These are phyloP conservation scores for Caenorhabditis zanzibari DNA, from an alignment of 2,888 invertebrate species.

Conservation along the genomic window DNA sequence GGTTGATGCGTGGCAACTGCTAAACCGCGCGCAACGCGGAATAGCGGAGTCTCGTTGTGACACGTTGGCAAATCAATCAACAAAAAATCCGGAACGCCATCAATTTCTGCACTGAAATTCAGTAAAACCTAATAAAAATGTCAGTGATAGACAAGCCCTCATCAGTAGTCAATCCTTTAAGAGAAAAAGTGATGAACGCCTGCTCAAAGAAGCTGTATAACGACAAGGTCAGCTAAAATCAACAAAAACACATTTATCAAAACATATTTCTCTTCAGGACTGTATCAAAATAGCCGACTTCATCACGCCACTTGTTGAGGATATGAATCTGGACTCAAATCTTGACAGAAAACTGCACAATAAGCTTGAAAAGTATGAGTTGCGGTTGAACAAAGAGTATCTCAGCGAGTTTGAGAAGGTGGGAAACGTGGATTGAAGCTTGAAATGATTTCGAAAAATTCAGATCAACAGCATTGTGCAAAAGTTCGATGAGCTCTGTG, in stretches of 20 bases:
- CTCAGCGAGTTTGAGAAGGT: constrained; percentile 61
- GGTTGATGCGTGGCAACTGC: not conserved
- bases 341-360: constrained; percentile 51
- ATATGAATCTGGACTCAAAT: constrained; percentile 45
- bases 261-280: constrained; percentile 24
- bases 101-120: not conserved
- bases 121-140: constrained; percentile 9
- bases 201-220: constrained; percentile 46
- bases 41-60: constrained; percentile 52
- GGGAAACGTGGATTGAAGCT: too few relatives aligned
- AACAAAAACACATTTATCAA: constrained; percentile 2
- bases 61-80: constrained; percentile 36
- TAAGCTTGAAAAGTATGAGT: constrained; percentile 54
- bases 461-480: constrained; percentile 58
- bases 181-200: constrained; percentile 50
- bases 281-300: constrained; percentile 59
- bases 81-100: not conserved
- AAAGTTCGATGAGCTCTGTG: constrained; percentile 59
- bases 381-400: constrained; percentile 49
- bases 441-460: not conserved
- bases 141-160: constrained; percentile 45
- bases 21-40: constrained; percentile 30
- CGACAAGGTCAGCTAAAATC: constrained; percentile 48
- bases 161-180: constrained; percentile 40
- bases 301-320: constrained; percentile 49